Percentiles rank a stretch among this genome's conserved stretches.
phyloP scores from a whole-genome alignment of 2,888 invertebrate genomes.

The Leptura quadrifasciata region DNA sequence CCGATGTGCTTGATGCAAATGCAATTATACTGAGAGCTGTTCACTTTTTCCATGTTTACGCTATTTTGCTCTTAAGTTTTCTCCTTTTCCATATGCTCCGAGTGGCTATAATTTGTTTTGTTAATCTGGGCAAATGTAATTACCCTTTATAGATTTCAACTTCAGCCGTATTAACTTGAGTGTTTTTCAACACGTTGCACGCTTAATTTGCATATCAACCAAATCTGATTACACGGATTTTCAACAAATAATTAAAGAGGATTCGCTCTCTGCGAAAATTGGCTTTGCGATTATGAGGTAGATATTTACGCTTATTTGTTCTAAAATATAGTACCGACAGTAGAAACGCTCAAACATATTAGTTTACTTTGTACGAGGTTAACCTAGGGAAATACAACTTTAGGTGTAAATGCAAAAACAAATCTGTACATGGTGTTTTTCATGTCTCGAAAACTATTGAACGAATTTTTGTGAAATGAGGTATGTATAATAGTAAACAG shows the following conservation, averaged over 20 bases:
- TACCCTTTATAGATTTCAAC: conserved; percentile 46
- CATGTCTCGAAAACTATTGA: too few species aligned
- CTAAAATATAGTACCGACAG: neutral
- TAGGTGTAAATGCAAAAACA: too few species aligned
- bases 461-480: too few species aligned
- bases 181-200: conserved; percentile 42
- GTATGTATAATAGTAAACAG: too few species aligned
- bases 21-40: conserved; percentile 47
- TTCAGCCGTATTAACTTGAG: conserved; percentile 41
- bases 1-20: conserved; percentile 42
- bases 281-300: neutral
- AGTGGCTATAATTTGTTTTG: conserved; percentile 39
- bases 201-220: conserved; percentile 43
- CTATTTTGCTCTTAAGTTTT: conserved; percentile 32
- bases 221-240: conserved; percentile 32
- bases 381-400: too few species aligned
- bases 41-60: conserved; percentile 35
- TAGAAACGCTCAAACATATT: too few species aligned
- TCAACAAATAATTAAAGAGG: conserved; percentile 14
- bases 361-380: too few species aligned
- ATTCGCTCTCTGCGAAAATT: neutral
- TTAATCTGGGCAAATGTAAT: conserved; percentile 45
- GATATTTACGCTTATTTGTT: neutral
- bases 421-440: too few species aligned
- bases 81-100: conserved; percentile 31